Evolutionary conservation across 2,113 vertebrate species (phyloP).

Genomic region (Myrmecobius fasciatus): DNA sequence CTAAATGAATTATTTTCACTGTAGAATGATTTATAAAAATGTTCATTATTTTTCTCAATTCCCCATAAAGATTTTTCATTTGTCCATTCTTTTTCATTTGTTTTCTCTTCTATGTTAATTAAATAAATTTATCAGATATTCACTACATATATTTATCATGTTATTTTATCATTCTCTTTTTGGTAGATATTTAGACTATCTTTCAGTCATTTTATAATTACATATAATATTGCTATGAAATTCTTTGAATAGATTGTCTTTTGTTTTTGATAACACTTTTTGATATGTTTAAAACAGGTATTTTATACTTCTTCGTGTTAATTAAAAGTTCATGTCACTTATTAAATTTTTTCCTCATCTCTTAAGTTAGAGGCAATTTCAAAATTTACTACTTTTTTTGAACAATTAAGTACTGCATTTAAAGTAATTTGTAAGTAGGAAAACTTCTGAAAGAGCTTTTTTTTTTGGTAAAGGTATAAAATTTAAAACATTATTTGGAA

Average conservation of each 20-base stretch:
- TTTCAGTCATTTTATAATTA: neutral
- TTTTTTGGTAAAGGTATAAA: neutral
- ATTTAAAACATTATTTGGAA: conserved; percentile 30
- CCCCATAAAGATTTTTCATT: neutral
- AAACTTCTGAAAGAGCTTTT: conserved; percentile 34
- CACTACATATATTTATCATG: neutral
- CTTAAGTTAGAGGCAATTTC: conserved; percentile 17
- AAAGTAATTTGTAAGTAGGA: conserved; percentile 14
- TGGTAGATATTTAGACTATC: neutral
- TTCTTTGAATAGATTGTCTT: neutral
- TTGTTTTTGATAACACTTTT: neutral
- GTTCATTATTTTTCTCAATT: neutral
- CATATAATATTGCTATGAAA: neutral
- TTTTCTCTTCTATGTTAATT: neutral
- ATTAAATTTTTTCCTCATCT: neutral
- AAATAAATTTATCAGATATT: neutral
- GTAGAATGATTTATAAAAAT: neutral
- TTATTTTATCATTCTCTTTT: neutral
- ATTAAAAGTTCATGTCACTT: conserved; percentile 27
- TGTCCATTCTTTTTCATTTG: neutral
- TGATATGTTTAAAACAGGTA: conserved; percentile 51
- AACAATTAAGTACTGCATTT: conserved; percentile 23
- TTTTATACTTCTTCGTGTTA: neutral
- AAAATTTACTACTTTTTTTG: conserved; percentile 29
- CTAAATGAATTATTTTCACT: neutral